These are phyloP conservation scores for Petrolisthes manimaculis DNA, from an alignment of 2,888 invertebrate genomes.

Conservation along the genomic window DNA sequence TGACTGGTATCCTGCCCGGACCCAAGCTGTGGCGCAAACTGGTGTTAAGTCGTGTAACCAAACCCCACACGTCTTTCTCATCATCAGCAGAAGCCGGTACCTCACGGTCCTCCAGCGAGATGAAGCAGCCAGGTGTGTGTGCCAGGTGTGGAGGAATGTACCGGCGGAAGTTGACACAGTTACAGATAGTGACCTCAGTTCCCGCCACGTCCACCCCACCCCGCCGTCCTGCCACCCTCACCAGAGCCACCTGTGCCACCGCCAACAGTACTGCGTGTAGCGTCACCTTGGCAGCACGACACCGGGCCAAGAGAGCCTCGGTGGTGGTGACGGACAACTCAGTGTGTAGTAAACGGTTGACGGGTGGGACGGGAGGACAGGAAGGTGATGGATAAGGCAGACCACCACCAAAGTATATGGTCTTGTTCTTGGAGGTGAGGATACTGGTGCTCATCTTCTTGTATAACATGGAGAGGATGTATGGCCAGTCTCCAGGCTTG, in stretches of 20 bases:
- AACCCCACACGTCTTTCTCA: constrained; percentile 36
- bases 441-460: background rate
- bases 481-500: background rate
- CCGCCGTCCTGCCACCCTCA: background rate
- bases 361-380: background rate
- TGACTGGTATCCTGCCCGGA: background rate
- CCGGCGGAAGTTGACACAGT: constrained; percentile 20
- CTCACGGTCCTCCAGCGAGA: constrained; percentile 21
- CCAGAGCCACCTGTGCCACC: background rate
- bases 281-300: background rate
- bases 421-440: background rate
- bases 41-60: constrained; percentile 13
- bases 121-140: background rate
- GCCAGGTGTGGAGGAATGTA: background rate
- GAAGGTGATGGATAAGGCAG: background rate
- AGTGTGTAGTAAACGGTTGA: constrained; percentile 3
- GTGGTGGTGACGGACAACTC: background rate
- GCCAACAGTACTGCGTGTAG: constrained; percentile 15
- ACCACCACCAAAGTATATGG: background rate
- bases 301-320: background rate
- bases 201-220: background rate
- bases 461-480: background rate
- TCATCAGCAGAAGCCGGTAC: background rate
- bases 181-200: background rate
- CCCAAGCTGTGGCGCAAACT: constrained; percentile 11